phyloP scores from a whole-genome alignment of 23 tunicate species.

The Ciona savignyi region DNA sequence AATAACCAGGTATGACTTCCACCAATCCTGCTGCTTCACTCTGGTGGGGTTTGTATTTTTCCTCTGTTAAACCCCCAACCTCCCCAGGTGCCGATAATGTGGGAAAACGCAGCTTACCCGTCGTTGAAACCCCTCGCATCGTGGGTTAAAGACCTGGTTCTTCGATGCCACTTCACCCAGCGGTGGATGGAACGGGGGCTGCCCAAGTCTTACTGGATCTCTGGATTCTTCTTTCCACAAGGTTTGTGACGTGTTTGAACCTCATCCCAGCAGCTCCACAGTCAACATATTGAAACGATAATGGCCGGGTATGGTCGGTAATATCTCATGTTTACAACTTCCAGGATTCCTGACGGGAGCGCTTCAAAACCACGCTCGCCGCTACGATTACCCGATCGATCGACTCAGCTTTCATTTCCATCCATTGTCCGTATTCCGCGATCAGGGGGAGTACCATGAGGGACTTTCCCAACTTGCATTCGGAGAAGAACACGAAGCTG shows the following conservation, averaged over 20 bases:
- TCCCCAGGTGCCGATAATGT: conserved; percentile 67
- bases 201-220: conserved; percentile 86
- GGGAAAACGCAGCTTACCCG: conserved; percentile 91
- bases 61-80: no score
- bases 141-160: conserved; percentile 86
- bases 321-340: no score
- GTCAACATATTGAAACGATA: no score
- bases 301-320: no score
- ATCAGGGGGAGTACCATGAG: conserved; percentile 92
- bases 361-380: conserved; percentile 89
- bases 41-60: no score
- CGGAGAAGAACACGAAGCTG: conserved; percentile 71
- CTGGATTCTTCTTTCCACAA: conserved; percentile 99
- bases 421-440: conserved; percentile 62
- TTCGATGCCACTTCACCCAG: conserved; percentile 77
- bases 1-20: conserved; percentile 99
- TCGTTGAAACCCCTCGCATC: conserved; percentile 91
- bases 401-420: conserved; percentile 90
- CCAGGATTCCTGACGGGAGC: conserved; percentile 94
- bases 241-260: conserved; percentile 27
- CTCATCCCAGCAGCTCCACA: no score
- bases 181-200: conserved; percentile 78
- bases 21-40: no score
- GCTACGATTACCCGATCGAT: conserved; percentile 94
- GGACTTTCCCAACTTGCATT: conserved; percentile 46